Base-by-base conservation (phyloP, 2,888 invertebrate genomes). In the Drosophila sordidapex region DNA sequence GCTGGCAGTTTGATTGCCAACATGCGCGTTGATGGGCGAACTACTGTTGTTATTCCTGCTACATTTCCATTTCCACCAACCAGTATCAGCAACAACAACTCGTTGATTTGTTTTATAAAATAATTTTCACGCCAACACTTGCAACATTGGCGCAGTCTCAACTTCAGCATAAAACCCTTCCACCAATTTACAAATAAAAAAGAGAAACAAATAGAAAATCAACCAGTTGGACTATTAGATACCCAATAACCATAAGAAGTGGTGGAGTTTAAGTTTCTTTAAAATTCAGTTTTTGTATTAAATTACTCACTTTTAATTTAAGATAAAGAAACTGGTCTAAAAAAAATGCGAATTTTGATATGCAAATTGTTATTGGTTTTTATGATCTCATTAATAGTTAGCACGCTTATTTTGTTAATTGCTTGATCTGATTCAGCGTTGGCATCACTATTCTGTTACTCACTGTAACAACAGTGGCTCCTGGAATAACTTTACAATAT, bases 1-100 rank as follows among this genome's bases (percentile, higher is more conserved):
- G 86, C 76, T 76, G 80, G 80, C 76, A 76, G 71, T 79, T 76
- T 82, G 86, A 85, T 82, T 86, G 82, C 83, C 69, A 82, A 71
- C 83, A 79, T 64, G 81, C 80, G 74, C 81, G 81, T 69, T 83
- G 84, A 81, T 81, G 78, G 81, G 18, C 49, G 18, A 74, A 63
- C 79, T 63, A 56, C 27, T 53, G 21, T 13, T 27, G 27, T n/a
- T n/a, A 76, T 66, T 64, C 53, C 68, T 13, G 40, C n/a, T 1
- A 46, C 57, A 65, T 68, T 60, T 46, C 35, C 53, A 49, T 43
- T 53, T 3, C 18, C 18, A n/a, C 11, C 29, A 51, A 18, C 4
- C 18, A 29, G 18, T 29, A 29, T 18, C 49, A 29, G 18, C 49
- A 51, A 52, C 31, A 57, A 40, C 40, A 57, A 56, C 64, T 74